Evolutionary conservation across 2,888 invertebrate species (phyloP), one percentile per base, ranked within the genome.

Genomic region (Esperia sulphurella): DNA sequence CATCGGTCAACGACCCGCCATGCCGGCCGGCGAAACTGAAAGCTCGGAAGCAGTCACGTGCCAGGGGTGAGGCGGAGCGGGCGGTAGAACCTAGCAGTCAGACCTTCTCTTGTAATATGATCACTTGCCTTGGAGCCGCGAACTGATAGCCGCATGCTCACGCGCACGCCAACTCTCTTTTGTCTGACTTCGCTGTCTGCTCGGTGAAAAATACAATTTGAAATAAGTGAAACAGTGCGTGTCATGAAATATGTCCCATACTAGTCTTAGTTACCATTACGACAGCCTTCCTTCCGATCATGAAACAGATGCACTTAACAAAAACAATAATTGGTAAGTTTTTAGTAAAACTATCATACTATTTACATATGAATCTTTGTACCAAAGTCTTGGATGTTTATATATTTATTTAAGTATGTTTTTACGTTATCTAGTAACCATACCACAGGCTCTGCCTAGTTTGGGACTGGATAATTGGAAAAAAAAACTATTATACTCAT

Each of bases 251-350:
- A 54, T 54, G 54, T 51, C 54, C 41, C 54, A 54, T 35, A 49
- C 41, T 29, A 54, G 51, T 28, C 35, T 48, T 21, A 31, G 39
- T 43, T 49, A 42, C 38, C 51, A 55, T 41, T 58, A 55, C 48
- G 48, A 50, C 46, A 52, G 49, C 40, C 52, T 58, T 7, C 57
- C 55, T 42, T 54, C 55, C n/a, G 54, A 54, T 37, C 57, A 53
- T 8, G 61, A 59, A 45, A 47, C 53, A 1, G 57, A 56, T 13
- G 44, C 57, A 8, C 54, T 58, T 41, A 57, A 59, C 43, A 57
- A 51, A 12, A 55, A 41, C 14, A 28, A 41, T 41, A 28, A 50
- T 41, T 47, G 51, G 48, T 53, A 48, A 49, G 54, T 55, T 43
- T 45, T 41, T 33, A 29, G 10, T 41, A 13, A 9, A 14, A 31